Evolutionary conservation across 2,113 vertebrate genomes (phyloP).

Genomic region (Sapajus apella): DNA sequence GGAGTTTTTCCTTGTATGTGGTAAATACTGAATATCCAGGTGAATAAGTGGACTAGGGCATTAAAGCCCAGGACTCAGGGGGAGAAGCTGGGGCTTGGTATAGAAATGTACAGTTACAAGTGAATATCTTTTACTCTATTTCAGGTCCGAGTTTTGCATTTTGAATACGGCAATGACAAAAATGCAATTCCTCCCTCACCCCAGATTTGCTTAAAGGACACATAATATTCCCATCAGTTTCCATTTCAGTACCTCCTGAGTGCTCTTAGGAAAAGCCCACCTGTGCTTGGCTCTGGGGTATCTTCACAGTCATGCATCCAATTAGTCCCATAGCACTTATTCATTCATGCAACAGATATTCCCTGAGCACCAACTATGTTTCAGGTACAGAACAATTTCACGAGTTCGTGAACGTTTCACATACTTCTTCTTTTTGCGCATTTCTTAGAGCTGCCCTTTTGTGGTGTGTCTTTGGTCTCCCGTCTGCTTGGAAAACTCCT

Average conservation of each 20-base stretch:
- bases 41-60: neutral
- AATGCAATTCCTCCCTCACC: neutral
- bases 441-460: neutral
- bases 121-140: neutral
- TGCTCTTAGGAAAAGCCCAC: neutral
- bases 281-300: neutral
- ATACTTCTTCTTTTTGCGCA: neutral
- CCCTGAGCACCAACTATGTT: neutral
- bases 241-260: neutral
- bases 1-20: neutral
- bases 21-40: neutral
- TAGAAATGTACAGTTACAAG: rapidly evolving
- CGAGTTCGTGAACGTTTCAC: rapidly evolving
- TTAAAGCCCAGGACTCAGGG: neutral
- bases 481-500: neutral
- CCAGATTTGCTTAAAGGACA: neutral
- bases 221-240: too few species aligned
- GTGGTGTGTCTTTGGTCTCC: neutral
- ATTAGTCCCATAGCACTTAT: rapidly evolving
- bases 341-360: rapidly evolving
- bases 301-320: neutral
- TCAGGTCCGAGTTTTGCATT: neutral
- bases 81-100: neutral
- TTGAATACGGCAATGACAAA: neutral
- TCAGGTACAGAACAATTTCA: too few species aligned